Percentiles rank a stretch among this genome's conserved stretches.
phyloP scores from a whole-genome alignment of 1,140 invertebrate species.

The Neuroterus valhalla region DNA sequence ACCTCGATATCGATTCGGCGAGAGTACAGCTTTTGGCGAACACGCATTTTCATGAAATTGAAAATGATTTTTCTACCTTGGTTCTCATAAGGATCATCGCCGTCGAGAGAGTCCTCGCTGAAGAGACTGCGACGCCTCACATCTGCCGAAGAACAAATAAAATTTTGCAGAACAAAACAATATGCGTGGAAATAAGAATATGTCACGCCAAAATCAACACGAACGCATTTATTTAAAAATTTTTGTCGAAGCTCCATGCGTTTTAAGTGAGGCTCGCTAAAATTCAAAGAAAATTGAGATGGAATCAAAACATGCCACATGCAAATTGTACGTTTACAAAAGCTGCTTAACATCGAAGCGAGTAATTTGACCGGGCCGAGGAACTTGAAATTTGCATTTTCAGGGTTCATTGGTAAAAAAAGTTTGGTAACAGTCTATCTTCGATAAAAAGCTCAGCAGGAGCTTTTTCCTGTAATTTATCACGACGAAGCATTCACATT shows the following conservation, averaged over 20 bases:
- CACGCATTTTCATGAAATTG: constrained; percentile 22
- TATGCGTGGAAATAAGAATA: constrained; percentile 47
- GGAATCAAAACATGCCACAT: constrained; percentile 17
- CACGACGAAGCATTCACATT: too few species aligned
- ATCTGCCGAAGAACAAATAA: constrained; percentile 70
- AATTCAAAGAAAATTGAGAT: not conserved
- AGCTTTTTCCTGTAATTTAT: too few species aligned
- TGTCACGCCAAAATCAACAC: constrained; percentile 31
- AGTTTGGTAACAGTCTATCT: too few species aligned
- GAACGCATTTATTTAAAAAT: constrained; percentile 30
- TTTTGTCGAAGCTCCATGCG: not conserved
- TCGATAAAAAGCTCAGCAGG: too few species aligned
- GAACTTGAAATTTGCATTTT: too few species aligned
- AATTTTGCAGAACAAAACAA: constrained; percentile 53
- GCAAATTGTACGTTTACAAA: not conserved
- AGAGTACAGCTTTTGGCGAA: constrained; percentile 1
- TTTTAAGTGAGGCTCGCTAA: not conserved
- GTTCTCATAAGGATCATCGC: constrained; percentile 69
- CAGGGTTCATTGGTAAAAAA: too few species aligned
- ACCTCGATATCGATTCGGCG: not conserved
- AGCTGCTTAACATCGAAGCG: not conserved
- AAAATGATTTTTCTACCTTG: constrained; percentile 66
- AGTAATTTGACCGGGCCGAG: not conserved
- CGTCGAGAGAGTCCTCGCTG: constrained; percentile 73
- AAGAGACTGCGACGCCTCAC: constrained; percentile 73